phyloP scores from a whole-genome alignment of 1,140 invertebrate species.

The Drosophila arizonae region DNA sequence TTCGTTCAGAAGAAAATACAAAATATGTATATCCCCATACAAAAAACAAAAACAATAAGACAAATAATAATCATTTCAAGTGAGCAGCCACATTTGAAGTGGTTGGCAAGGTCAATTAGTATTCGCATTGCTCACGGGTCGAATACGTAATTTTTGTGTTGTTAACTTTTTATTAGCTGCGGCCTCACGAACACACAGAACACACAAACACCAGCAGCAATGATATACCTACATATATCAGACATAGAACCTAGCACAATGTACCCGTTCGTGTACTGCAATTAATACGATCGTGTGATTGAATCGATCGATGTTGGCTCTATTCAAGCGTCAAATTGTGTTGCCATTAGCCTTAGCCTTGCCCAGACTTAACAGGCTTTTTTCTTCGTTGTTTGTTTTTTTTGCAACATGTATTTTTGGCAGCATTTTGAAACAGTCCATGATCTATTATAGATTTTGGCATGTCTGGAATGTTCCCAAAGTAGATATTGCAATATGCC shows the following conservation, averaged over 20 bases:
- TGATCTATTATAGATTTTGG: background rate
- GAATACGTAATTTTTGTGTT: constrained; percentile 50
- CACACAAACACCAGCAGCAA: background rate
- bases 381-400: background rate
- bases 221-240: background rate
- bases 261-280: constrained; percentile 20
- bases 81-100: constrained; percentile 37
- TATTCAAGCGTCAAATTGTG: constrained; percentile 10
- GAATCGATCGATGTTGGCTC: constrained; percentile 31
- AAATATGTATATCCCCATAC: constrained; percentile 7
- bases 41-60: constrained; percentile 24
- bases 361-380: background rate
- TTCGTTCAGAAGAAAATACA: background rate
- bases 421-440: constrained; percentile 10
- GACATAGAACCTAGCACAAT: constrained; percentile 17
- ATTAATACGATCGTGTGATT: constrained; percentile 46
- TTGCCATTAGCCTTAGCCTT: constrained; percentile 19
- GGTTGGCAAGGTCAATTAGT: constrained; percentile 53
- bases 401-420: constrained; percentile 1
- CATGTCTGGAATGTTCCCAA: too few species aligned
- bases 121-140: constrained; percentile 42
- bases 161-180: constrained; percentile 43
- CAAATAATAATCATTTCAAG: constrained; percentile 21
- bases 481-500: constrained; percentile 1
- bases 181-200: constrained; percentile 17